Conservation (phyloP, 2,888 invertebrate genomes). For the Agrotis clavis region DNA sequence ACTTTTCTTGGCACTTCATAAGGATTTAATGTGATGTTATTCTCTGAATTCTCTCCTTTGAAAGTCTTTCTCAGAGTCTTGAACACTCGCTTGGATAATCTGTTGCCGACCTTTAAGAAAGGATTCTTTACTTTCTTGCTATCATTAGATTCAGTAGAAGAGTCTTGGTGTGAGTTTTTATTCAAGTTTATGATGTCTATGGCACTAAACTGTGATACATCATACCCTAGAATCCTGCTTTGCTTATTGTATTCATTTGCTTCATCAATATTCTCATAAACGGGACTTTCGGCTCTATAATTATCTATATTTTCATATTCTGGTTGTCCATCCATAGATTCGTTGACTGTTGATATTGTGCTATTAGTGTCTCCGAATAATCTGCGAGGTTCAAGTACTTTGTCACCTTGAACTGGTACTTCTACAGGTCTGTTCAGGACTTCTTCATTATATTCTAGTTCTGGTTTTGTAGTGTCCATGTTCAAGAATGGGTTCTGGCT, state of each 20-base stretch:
- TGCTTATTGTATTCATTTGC: constrained; percentile 83
- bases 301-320: constrained; percentile 86
- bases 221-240: constrained; percentile 87
- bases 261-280: constrained; percentile 85
- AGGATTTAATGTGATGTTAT: constrained; percentile 81
- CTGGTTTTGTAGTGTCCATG: constrained; percentile 67
- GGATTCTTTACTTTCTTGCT: constrained; percentile 81
- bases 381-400: constrained; percentile 79
- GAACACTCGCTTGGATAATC: constrained; percentile 85
- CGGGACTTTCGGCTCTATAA: constrained; percentile 83
- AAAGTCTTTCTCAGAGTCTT: constrained; percentile 87
- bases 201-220: constrained; percentile 86
- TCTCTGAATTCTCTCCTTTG: constrained; percentile 82
- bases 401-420: constrained; percentile 57
- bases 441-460: constrained; percentile 80
- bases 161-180: constrained; percentile 73
- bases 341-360: constrained; percentile 86
- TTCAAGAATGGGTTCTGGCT: constrained; percentile 82
- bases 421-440: constrained; percentile 67
- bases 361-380: constrained; percentile 86
- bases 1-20: constrained; percentile 87
- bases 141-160: constrained; percentile 82
- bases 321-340: constrained; percentile 76
- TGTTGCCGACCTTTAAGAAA: constrained; percentile 84
- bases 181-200: constrained; percentile 87